phyloP scores from a whole-genome alignment of 1,140 invertebrate species.

The Lepidurus apus region DNA sequence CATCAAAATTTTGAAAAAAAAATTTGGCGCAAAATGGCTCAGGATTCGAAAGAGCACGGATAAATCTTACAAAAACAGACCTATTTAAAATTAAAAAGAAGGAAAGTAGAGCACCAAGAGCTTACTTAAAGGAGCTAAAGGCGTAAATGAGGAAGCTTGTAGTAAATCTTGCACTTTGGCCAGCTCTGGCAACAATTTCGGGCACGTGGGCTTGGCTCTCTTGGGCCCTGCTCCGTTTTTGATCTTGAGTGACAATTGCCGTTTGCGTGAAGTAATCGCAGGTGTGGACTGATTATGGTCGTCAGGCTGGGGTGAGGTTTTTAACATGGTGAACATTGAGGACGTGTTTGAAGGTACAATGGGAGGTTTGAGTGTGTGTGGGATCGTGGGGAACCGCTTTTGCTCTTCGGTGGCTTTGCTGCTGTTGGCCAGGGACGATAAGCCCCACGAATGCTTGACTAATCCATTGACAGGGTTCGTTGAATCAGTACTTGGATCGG shows the following conservation, averaged over 20 bases:
- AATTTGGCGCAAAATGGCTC: too few relatives aligned
- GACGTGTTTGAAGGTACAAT: background rate
- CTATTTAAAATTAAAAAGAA: background rate
- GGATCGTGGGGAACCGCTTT: background rate
- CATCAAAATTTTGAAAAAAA: too few relatives aligned
- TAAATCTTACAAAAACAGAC: too few relatives aligned
- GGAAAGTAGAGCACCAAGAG: background rate
- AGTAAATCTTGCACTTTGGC: background rate
- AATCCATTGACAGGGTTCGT: background rate
- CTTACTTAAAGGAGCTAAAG: background rate
- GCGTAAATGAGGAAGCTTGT: background rate
- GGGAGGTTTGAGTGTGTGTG: background rate
- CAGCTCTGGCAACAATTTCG: background rate
- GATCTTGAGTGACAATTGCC: background rate
- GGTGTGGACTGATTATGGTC: background rate
- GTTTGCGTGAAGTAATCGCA: background rate
- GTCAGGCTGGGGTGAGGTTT: background rate
- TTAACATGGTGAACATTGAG: background rate
- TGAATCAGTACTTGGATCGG: background rate
- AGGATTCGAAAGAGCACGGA: too few relatives aligned
- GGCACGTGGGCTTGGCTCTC: background rate
- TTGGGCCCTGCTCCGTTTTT: background rate
- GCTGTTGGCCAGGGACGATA: background rate
- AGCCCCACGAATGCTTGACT: background rate
- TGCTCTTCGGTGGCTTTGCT: background rate